Conservation (phyloP, 1,140 invertebrate species). For the Euglossa dilemma region DNA sequence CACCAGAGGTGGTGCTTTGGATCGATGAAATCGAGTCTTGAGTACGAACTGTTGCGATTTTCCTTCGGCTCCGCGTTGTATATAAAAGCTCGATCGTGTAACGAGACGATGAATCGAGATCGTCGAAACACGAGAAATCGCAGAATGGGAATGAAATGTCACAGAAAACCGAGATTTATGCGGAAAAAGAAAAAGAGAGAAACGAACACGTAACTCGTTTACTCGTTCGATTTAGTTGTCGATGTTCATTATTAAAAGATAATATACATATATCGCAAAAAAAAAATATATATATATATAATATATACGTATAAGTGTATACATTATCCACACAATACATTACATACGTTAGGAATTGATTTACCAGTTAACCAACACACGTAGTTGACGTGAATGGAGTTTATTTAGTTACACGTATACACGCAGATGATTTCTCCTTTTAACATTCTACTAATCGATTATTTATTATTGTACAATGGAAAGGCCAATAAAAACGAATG, state of each 20-base stretch:
- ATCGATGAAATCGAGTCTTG: background rate
- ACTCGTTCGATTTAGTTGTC: conserved; percentile 63
- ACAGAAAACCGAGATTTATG: background rate
- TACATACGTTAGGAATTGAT: conserved; percentile 25
- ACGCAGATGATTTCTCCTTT: conserved; percentile 23
- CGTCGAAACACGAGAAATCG: conserved; percentile 9
- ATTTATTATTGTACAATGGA: conserved; percentile 82
- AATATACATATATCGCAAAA: conserved; percentile 37
- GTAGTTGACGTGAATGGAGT: conserved; percentile 1
- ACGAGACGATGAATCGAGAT: background rate
- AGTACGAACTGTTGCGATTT: background rate
- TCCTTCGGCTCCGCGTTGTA: conserved; percentile 9
- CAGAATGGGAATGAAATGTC: background rate
- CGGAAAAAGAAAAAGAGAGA: background rate
- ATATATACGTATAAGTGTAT: conserved; percentile 49
- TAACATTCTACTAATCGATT: conserved; percentile 78
- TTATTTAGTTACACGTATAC: conserved; percentile 21
- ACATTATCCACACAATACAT: conserved; percentile 15
- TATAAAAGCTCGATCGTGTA: background rate
- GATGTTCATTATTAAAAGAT: conserved; percentile 54
- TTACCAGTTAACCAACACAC: conserved; percentile 18
- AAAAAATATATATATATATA: conserved; percentile 37
- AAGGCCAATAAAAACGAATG: conserved; percentile 79
- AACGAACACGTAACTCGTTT: conserved; percentile 60
- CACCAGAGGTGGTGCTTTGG: conserved; percentile 21